These are phyloP conservation scores for Cricetomys ansorgei DNA, from an alignment of 2,113 vertebrate genomes.

Conservation along the genomic window DNA sequence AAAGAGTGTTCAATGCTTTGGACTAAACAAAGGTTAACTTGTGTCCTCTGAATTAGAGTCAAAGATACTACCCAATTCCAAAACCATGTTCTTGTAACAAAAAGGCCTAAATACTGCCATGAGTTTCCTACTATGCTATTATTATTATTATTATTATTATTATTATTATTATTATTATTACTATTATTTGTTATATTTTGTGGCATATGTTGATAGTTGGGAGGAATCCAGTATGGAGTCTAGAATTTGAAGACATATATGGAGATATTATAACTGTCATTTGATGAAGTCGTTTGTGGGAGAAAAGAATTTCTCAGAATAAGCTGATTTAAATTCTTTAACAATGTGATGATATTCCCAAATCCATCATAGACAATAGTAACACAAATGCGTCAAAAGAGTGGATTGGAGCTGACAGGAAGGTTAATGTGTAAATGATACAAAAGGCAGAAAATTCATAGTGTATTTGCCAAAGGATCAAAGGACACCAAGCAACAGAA, in stretches of 20 bases:
- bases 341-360: conserved; percentile 1
- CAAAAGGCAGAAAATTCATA: conserved; percentile 46
- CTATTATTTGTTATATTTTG: too few species aligned
- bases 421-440: conserved; percentile 57
- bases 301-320: conserved; percentile 44
- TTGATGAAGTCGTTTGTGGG: conserved; percentile 3
- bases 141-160: background rate
- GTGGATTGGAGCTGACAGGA: background rate
- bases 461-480: conserved; percentile 12
- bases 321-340: background rate
- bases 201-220: background rate
- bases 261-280: background rate
- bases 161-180: too few species aligned
- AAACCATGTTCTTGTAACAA: background rate
- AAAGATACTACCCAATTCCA: background rate
- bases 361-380: conserved; percentile 39
- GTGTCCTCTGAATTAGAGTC: background rate
- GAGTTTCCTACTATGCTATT: background rate
- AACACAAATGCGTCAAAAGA: conserved; percentile 56
- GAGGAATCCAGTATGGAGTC: background rate
- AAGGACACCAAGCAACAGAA: background rate
- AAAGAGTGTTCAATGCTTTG: background rate
- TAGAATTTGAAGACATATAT: background rate
- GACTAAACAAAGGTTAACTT: background rate
- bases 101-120: background rate